Percentiles rank a stretch among this genome's conserved stretches.
These are phyloP conservation scores for Ciconia maguari DNA, from an alignment of 2,113 vertebrate genomes.

Conservation along the genomic window DNA sequence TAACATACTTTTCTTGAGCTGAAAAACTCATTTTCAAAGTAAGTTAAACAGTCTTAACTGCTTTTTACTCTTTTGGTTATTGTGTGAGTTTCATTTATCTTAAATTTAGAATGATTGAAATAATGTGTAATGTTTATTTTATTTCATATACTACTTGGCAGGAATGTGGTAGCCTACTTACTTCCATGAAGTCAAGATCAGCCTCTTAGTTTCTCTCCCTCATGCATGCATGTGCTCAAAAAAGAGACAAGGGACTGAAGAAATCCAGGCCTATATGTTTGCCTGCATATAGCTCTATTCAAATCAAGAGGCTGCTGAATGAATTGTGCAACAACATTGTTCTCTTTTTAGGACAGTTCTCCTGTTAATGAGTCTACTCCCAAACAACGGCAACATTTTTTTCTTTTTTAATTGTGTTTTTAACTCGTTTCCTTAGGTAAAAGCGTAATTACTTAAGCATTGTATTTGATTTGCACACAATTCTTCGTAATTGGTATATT, in stretches of 20 bases:
- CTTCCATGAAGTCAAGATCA: neutral
- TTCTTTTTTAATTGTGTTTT: neutral
- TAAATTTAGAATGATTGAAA: neutral
- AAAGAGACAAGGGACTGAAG: neutral
- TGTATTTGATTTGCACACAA: neutral
- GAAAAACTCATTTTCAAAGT: neutral
- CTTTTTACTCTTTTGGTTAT: neutral
- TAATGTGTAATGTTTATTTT: neutral
- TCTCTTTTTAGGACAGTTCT: neutral
- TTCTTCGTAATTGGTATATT: neutral
- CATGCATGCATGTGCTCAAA: rapidly evolving
- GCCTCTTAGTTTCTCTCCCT: neutral
- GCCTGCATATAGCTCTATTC: neutral
- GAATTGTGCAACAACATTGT: neutral
- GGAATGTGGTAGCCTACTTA: neutral
- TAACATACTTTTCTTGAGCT: neutral
- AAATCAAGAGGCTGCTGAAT: neutral
- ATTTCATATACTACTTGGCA: neutral
- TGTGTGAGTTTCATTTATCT: neutral
- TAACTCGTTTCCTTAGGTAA: neutral
- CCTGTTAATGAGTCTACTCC: neutral
- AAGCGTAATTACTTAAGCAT: neutral
- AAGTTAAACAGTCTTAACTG: neutral
- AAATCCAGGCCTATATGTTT: neutral
- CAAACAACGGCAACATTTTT: neutral